Base-by-base conservation (phyloP, 2,113 vertebrate species). In the Maccullochella peelii region DNA sequence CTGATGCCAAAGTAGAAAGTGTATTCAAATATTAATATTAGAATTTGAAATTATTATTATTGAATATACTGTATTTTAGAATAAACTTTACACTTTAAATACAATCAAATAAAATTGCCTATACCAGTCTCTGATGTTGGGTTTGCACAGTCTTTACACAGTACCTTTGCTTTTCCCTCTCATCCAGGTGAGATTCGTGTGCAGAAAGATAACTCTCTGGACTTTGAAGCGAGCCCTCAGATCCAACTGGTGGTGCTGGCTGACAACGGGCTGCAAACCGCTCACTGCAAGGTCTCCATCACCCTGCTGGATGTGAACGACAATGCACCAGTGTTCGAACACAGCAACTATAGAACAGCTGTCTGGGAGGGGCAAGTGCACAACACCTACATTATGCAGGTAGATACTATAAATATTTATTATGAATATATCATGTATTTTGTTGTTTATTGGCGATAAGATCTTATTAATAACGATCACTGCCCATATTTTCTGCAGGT, bases 301-400 rank as follows among this genome's bases (percentile, higher is more conserved):
- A 89, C 79, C 27, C 90, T 99, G 80, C 89, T 95, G 91, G 98
- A 99, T 75, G 18, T 93, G 73, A 99, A 99, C 63, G 97, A 99
- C 90, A 97, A 98, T 1, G 59, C 73, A 6, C 98, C 97, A 0
- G 65, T 76, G 82, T 99, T 99, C 93, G 93, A 96, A 71, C 93
- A 96, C 88, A 92, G 62, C 49, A 80, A 86, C 93, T 97, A 97
- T 89, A 95, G 89, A 83, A 95, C 94, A 2, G 95, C 95, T 0
- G 94, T 98, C 21, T 95, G 96, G 94, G 98, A 99, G 92, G 96
- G 95, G 6, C 96, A 96, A 12, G 87, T 86, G 73, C 91, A 88
- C 90, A 95, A 93, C 89, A 94, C 95, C 68, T 95, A 94, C 40
- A 77, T 99, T 61, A 88, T 95, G 85, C 97, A 98, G 97, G 97